Base-by-base conservation (phyloP, 2,888 invertebrate genomes). In the Hirtodrosophila alboralis region DNA sequence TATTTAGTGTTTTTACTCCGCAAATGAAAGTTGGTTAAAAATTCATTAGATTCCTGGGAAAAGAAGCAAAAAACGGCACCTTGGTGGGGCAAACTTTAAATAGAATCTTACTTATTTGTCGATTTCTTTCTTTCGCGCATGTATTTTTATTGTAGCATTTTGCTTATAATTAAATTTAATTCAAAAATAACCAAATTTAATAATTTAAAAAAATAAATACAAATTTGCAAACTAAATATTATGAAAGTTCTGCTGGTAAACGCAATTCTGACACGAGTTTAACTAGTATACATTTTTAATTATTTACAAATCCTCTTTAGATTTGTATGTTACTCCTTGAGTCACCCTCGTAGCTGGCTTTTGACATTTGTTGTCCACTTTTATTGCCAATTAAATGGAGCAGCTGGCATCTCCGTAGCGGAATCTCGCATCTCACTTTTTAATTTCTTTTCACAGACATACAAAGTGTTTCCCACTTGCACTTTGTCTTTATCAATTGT, bases 381-480 rank as follows among this genome's bases (percentile, higher is more conserved):
- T 85, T 69, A 87, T 75, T 77, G 75, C 52, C 75, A 85, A 87
- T 86, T 84, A 85, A 87, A 69, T 63, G 63, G 63, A 74, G 67
- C 67, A 70, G 60, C 65, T 79, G 64, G 37, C 63, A 16, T 38
- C 40, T 28, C 34, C 40, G 21, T 49, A 36, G 36, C 36, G 33
- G 23, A n/a, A 40, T 43, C 13, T 49, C 9, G 37, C 8, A 28
- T 21, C 43, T 4, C 18, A 30, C 47, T 33, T 48, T 57, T 59
- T 47, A 56, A 62, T 64, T 60, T 43, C 33, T 58, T 62, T 80
- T 28, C 36, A 36, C 44, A 71, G 31, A 34, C 63, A 33, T 36
- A 30, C 31, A 36, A 40, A 38, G 44, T 26, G 16, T 10, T 28
- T 41, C 45, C 44, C 8, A 26, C 12, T 30, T 23, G 5, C 13